These are phyloP conservation scores for Thecophora atra DNA, from an alignment of 2,888 invertebrate genomes.

Conservation along the genomic window DNA sequence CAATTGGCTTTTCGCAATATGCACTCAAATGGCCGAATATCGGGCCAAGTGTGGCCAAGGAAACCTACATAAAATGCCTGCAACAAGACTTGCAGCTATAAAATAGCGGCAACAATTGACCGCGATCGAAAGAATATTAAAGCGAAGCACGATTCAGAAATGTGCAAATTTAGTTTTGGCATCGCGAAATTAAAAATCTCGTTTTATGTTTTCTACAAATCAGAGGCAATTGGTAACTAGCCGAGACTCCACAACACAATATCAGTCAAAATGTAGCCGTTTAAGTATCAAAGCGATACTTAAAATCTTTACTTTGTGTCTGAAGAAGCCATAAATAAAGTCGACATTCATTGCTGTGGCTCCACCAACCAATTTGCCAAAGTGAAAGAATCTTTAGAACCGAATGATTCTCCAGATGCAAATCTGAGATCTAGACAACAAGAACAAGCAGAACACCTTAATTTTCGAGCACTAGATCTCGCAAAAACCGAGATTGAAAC, in stretches of 20 bases:
- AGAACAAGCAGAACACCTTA: background rate
- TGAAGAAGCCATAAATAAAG: background rate
- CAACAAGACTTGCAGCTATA: conserved; percentile 1
- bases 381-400: background rate
- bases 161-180: conserved; percentile 5
- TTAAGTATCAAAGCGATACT: background rate
- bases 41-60: background rate
- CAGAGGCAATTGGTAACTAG: background rate
- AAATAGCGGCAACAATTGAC: conserved; percentile 11
- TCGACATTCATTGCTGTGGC: background rate
- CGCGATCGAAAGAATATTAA: background rate
- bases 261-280: background rate
- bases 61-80: background rate
- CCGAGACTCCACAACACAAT: background rate
- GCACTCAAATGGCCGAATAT: background rate
- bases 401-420: background rate
- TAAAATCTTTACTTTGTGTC: conserved; percentile 10
- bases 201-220: background rate
- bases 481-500: background rate
- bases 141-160: conserved; percentile 4
- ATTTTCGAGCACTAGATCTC: background rate
- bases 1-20: conserved; percentile 17
- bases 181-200: conserved; percentile 16
- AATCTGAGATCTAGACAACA: background rate
- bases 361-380: background rate